These are phyloP conservation scores for Micronycteris hirsuta DNA, from an alignment of 2,113 vertebrate genomes.

Conservation along the genomic window DNA sequence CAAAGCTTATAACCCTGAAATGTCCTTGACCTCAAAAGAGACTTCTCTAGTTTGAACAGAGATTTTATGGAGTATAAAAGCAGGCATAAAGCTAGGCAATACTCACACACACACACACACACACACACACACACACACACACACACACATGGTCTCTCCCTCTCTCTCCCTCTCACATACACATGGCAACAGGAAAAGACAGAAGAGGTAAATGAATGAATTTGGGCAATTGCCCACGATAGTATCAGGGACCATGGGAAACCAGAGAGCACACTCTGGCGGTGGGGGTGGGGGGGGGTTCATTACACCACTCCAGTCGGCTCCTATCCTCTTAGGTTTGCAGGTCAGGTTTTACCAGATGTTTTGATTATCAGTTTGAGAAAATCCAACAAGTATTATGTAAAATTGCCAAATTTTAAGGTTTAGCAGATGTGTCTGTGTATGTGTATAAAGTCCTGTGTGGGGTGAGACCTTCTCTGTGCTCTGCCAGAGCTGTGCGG, in stretches of 20 bases:
- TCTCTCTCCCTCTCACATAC: neutral
- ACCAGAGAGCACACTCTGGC: too few species aligned
- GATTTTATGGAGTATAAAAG: neutral
- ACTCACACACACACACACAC: neutral
- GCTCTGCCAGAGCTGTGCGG: too few species aligned
- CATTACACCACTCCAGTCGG: neutral
- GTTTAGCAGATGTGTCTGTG: neutral
- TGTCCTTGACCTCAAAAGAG: neutral
- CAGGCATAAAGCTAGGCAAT: neutral
- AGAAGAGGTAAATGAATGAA: neutral
- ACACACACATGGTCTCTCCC: too few species aligned
- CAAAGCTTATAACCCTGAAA: neutral
- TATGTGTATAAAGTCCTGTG: neutral
- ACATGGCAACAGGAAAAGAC: neutral
- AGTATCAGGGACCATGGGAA: neutral
- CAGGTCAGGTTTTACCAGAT: neutral
- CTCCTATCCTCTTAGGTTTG: neutral
- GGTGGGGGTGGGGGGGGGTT: too few species aligned
- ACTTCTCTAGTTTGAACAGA: neutral
- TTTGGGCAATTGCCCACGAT: neutral
- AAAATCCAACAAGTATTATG: neutral
- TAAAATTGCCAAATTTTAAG: neutral
- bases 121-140: neutral
- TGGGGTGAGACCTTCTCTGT: neutral
- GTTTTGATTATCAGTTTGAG: neutral